Evolutionary conservation across 2,113 vertebrate species (phyloP), one percentile per base, ranked within the genome.

Genomic region (Struthidea cinerea): DNA sequence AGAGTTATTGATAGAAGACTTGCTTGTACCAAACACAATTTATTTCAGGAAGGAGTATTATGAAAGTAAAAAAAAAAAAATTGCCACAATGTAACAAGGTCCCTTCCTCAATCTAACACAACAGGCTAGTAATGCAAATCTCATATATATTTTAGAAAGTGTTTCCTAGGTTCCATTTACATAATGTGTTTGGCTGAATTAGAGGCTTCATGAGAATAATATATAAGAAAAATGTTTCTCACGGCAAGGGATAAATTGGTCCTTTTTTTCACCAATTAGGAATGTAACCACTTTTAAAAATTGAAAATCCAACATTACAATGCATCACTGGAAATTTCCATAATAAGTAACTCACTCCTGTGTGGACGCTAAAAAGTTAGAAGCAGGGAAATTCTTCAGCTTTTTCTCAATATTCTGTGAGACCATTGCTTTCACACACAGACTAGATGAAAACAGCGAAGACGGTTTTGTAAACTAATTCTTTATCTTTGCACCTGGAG

Each of bases 161-260:
- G 78, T 92, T 94, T 87, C 78, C 77, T 47, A 87, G 55, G 64
- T 88, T 92, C 64, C 76, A 92, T 92, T 94, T 94, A 87, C 70
- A 84, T 69, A 95, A 93, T 64, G 44, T 35, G 33, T 87, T 93
- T 69, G 78, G 73, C n/a, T 89, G 90, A 93, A 88, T 89, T 90
- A 93, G 46, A 88, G 77, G 71, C 41, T 91, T 94, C 68, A 80
- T 73, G 85, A 93, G 89, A 94, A 90, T 79, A 94, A 79, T 93
- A 85, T 47, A 70, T 53, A 92, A 92, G 83, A 95, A 74, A 69
- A 88, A 93, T 47, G 41, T 61, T 92, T 75, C 79, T 94, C 42
- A 53, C 39, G 87, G 71, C 70, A 87, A 96, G 75, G 64, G 63
- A 95, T 91, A 93, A 96, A 95, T 93, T 94, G 73, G 63, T 81